Conservation (phyloP, 2,113 vertebrate genomes). For the Neopipo cinnamomea region DNA sequence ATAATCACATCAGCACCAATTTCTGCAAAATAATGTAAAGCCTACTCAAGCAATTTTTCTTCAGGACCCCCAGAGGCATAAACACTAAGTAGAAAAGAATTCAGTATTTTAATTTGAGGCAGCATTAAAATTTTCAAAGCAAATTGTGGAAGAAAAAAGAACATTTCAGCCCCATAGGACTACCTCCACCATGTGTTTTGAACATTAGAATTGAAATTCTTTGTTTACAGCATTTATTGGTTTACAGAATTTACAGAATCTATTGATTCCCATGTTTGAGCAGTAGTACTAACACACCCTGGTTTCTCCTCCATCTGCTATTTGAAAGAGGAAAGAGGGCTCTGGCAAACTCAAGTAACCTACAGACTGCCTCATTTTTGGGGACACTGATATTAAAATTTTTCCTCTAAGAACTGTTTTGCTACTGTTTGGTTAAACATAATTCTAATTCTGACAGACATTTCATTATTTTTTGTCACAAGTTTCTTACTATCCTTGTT, state of each 20-base stretch:
- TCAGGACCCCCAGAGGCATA: background rate
- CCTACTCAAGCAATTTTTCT: background rate
- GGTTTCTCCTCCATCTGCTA: background rate
- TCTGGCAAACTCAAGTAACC: background rate
- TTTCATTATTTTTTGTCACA: background rate
- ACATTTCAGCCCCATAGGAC: background rate
- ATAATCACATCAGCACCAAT: background rate
- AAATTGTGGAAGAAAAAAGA: background rate
- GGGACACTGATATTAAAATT: background rate
- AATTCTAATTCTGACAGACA: background rate
- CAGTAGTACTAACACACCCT: background rate
- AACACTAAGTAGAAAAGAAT: background rate
- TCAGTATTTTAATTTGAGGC: background rate
- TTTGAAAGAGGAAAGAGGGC: background rate
- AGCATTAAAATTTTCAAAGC: background rate
- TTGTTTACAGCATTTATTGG: background rate
- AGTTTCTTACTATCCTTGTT: background rate
- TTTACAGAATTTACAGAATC: background rate
- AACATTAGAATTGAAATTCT: background rate
- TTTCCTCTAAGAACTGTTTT: background rate
- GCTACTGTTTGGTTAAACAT: background rate
- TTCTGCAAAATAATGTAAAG: background rate
- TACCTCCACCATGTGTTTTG: background rate
- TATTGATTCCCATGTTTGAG: background rate
- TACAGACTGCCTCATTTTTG: background rate